Conservation (phyloP, 2,888 invertebrate genomes). For the Drosophila sordidula region DNA sequence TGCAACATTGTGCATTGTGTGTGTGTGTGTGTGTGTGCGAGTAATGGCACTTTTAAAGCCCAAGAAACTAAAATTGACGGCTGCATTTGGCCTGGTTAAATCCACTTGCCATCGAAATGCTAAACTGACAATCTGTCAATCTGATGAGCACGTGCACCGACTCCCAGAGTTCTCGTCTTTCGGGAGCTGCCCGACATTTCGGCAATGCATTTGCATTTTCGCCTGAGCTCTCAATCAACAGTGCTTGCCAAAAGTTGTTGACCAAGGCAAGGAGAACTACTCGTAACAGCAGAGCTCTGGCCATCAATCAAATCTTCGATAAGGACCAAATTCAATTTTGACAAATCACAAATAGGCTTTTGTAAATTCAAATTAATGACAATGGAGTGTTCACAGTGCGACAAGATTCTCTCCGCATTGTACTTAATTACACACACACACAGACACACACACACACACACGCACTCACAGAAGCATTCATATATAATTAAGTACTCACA, state of each 20-base stretch:
- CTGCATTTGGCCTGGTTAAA: constrained; percentile 37
- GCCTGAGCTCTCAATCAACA: constrained; percentile 47
- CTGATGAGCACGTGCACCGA: constrained; percentile 40
- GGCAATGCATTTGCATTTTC: constrained; percentile 52
- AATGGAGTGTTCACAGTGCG: constrained; percentile 18
- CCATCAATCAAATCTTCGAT: constrained; percentile 75
- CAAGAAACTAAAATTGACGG: constrained; percentile 33
- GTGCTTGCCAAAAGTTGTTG: constrained; percentile 26
- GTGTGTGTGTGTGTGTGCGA: constrained; percentile 18
- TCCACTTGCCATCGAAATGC: constrained; percentile 27
- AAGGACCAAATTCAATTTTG: constrained; percentile 76
- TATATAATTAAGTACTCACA: constrained; percentile 10
- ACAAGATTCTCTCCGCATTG: constrained; percentile 11
- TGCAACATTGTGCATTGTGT: constrained; percentile 42
- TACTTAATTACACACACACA: constrained; percentile 56
- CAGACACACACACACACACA: constrained; percentile 29
- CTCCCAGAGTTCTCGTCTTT: constrained; percentile 23
- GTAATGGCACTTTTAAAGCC: constrained; percentile 53
- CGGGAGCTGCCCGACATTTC: constrained; percentile 23
- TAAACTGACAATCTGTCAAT: constrained; percentile 44
- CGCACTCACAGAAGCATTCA: constrained; percentile 14
- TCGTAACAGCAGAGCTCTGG: constrained; percentile 26
- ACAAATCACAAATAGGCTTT: constrained; percentile 80
- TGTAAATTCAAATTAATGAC: constrained; percentile 73
- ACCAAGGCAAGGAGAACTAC: neutral